Base-by-base conservation (phyloP, 2,797 vertebrate genomes). In the Hoplostethus mediterraneus region DNA sequence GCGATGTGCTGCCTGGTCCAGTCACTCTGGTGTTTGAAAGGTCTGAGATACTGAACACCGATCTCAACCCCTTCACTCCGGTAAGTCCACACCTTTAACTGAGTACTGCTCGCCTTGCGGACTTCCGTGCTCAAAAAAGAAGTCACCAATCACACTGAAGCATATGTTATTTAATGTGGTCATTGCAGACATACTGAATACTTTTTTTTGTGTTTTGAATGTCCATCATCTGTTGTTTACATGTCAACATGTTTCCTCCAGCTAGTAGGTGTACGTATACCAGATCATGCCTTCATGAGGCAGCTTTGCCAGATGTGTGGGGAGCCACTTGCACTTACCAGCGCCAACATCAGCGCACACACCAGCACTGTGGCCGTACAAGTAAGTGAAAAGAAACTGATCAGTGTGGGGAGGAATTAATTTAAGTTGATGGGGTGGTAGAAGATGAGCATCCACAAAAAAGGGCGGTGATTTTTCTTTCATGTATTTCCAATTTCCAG, bases 211-310 rank as follows among this genome's bases (percentile, higher is more conserved):
- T n/a, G n/a, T n/a, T 53, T 16, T 49, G n/a, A 16, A n/a, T n/a
- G 49, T 30, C 40, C 14, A 3, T 45, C 0, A 3, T 17, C 14
- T 60, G 47, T 44, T 61, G 28, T 58, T 55, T 2, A 47, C 3
- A 0, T 5, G 21, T 63, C 13, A 4, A 12, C 10, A 0, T 13
- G n/a, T 57, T 28, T 11, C 66, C 28, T 45, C 54, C 67, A 99
- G 98, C 94, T 98, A 6, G 97, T 99, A 16, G 98, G 98, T 0
- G 94, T 99, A 5, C 97, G 98, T 3, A 95, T 99, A 80, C 98
- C 98, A 13, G 86, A 96, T 80, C 96, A 98, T 3, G 69, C 84
- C 5, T 98, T 99, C 42, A 91, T 98, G 81, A 94, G 95, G 63
- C 94, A 93, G 7, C 82, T 99, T 73, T 96, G 96, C 30, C 96